phyloP scores from a whole-genome alignment of 2,113 vertebrate species.

The Apteryx owenii region DNA sequence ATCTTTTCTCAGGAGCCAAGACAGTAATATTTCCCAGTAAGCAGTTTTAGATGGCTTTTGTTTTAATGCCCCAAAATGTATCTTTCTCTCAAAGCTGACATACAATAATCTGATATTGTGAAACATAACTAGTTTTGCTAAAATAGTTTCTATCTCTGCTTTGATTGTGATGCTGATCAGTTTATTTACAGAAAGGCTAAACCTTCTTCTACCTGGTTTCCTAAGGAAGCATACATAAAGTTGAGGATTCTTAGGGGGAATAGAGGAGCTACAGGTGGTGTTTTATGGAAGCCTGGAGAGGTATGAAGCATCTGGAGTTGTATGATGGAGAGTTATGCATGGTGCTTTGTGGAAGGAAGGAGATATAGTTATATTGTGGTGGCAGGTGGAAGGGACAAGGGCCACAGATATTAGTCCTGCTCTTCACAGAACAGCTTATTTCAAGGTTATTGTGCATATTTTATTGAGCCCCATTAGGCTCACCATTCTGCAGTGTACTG shows the following conservation, averaged over 20 bases:
- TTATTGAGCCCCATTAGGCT: not conserved
- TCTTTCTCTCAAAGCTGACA: not conserved
- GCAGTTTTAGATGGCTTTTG: not conserved
- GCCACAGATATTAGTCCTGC: not conserved
- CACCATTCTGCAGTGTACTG: not conserved
- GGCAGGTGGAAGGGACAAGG: not conserved
- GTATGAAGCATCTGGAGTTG: not conserved
- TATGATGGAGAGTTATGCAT: not conserved
- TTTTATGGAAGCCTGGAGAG: not conserved
- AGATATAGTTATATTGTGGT: not conserved
- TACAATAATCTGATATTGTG: not conserved
- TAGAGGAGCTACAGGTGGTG: not conserved
- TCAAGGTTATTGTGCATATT: not conserved
- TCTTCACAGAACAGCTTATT: not conserved
- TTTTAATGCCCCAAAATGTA: not conserved
- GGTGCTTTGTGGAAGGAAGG: not conserved
- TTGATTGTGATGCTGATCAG: not conserved
- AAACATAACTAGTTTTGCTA: not conserved
- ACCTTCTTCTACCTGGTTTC: fast-evolving
- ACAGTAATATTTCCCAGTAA: not conserved
- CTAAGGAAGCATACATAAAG: not conserved
- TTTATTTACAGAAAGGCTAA: not conserved
- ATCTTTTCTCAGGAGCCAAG: not conserved
- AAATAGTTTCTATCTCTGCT: not conserved
- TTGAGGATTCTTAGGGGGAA: not conserved